Evolutionary conservation across 2,113 vertebrate species (phyloP).

Genomic region (Donacobius atricapilla): DNA sequence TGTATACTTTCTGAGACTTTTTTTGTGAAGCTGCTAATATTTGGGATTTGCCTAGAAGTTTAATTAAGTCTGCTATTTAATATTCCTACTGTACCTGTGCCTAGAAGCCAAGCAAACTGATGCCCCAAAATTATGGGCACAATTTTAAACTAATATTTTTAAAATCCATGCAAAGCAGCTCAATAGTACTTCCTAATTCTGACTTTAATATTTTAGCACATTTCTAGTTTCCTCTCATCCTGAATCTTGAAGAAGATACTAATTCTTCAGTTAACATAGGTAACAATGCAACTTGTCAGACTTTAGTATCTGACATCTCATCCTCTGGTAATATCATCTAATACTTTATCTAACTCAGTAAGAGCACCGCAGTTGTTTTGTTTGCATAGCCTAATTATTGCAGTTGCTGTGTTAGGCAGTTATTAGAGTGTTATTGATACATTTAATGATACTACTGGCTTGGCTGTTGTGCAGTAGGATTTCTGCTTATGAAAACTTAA

Average conservation of each 20-base stretch:
- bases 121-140: not conserved
- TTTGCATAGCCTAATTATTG: constrained; percentile 55
- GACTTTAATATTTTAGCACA: not conserved
- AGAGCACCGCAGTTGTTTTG: not conserved
- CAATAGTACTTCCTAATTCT: not conserved
- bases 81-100: not conserved
- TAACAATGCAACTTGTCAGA: not conserved
- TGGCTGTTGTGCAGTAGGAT: not conserved
- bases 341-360: not conserved
- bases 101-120: not conserved
- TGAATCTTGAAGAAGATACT: not conserved
- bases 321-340: not conserved
- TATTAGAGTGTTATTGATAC: constrained; percentile 36
- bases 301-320: not conserved
- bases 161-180: not conserved
- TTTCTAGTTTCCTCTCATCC: not conserved
- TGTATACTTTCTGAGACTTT: not conserved
- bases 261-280: not conserved
- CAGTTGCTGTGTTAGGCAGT: constrained; percentile 37
- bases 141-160: not conserved
- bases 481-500: constrained; percentile 29
- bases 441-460: constrained; percentile 19
- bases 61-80: constrained; percentile 14
- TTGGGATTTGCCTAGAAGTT: not conserved
- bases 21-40: not conserved